Evolutionary conservation across 2,113 vertebrate species (phyloP).

Genomic region (Pycnonotus jocosus): DNA sequence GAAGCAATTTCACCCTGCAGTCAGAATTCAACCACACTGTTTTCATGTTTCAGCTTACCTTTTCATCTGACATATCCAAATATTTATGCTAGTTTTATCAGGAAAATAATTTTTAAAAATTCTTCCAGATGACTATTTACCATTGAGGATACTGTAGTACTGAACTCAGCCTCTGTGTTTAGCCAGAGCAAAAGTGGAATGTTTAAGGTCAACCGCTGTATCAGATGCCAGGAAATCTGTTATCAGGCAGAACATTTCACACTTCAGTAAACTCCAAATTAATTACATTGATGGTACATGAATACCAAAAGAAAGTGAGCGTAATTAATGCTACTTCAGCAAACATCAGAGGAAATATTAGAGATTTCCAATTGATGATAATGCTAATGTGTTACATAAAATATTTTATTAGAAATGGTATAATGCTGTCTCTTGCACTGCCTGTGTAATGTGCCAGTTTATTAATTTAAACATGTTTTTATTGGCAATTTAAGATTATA

Average conservation of each 20-base stretch:
- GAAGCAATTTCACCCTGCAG: not conserved
- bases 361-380: constrained; percentile 41
- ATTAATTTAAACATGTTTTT: constrained; percentile 36
- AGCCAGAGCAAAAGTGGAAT: not conserved
- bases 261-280: constrained; percentile 43
- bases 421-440: not conserved
- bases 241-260: constrained; percentile 40
- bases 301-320: constrained; percentile 18
- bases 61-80: not conserved
- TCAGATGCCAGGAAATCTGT: constrained; percentile 45
- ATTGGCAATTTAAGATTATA: not conserved
- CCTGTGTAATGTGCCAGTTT: constrained; percentile 21
- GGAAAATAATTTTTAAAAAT: not conserved
- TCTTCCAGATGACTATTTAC: not conserved
- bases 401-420: constrained; percentile 25
- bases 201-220: not conserved
- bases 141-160: not conserved
- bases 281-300: constrained; percentile 42
- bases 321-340: constrained; percentile 15
- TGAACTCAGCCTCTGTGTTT: not conserved
- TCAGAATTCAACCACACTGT: not conserved
- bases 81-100: not conserved
- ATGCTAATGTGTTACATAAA: not conserved
- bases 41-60: not conserved
- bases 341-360: constrained; percentile 42